Evolutionary conservation across 2,888 invertebrate genomes (phyloP).

Genomic region (Agrilus biguttatus): DNA sequence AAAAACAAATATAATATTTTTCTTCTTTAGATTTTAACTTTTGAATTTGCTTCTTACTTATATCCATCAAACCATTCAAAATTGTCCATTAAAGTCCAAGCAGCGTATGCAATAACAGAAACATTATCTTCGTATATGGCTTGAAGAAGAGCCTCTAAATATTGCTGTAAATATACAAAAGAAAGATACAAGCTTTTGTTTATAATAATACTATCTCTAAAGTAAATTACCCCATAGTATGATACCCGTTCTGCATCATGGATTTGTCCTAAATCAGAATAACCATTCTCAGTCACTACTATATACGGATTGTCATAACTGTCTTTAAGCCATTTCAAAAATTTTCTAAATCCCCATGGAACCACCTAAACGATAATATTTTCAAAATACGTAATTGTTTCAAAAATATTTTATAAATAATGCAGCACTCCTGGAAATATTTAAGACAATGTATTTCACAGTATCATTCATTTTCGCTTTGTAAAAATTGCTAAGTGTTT

Average conservation of each 20-base stretch:
- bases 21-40: not conserved
- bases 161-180: slow-evolving; percentile 10
- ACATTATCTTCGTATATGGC: slow-evolving; percentile 28
- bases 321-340: slow-evolving; percentile 32
- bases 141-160: slow-evolving; percentile 14
- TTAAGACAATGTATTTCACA: no score
- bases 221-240: slow-evolving; percentile 7
- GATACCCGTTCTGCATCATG: slow-evolving; percentile 8
- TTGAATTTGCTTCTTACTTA: slow-evolving; percentile 18
- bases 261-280: slow-evolving; percentile 18
- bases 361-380: slow-evolving; percentile 19
- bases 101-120: slow-evolving; percentile 38
- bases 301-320: slow-evolving; percentile 33
- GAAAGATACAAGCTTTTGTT: no score
- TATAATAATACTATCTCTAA: no score
- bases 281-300: slow-evolving; percentile 38
- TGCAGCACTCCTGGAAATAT: no score
- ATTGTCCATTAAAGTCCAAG: slow-evolving; percentile 48
- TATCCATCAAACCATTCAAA: slow-evolving; percentile 45
- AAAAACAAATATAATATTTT: slow-evolving; percentile 14
- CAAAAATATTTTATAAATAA: no score
- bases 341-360: slow-evolving; percentile 41
- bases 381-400: not conserved
- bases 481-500: no score
- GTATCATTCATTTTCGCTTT: no score